Conservation (phyloP, 1,140 invertebrate genomes). For the Drosophila kurseongensis region DNA sequence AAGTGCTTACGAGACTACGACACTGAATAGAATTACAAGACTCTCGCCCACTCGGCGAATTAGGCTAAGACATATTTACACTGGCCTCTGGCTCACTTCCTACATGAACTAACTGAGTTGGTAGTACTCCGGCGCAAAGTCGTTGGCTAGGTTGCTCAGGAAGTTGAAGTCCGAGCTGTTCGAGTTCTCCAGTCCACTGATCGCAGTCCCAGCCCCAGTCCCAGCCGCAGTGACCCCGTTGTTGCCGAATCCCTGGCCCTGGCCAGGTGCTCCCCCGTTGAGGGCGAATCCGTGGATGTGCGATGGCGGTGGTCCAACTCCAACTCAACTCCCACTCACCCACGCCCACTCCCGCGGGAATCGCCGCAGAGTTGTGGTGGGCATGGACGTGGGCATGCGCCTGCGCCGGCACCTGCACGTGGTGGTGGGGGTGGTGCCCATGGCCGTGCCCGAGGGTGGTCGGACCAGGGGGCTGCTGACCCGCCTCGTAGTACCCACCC, state of each 20-base stretch:
- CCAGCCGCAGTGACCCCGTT: conserved; percentile 30
- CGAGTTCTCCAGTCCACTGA: conserved; percentile 88
- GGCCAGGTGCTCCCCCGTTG: conserved; percentile 52
- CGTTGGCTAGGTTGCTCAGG: conserved; percentile 94
- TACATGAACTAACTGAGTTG: conserved; percentile 84
- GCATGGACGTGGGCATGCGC: conserved; percentile 85
- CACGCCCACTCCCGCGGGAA: conserved; percentile 31
- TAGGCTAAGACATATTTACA: conserved; percentile 67
- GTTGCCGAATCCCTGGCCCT: conserved; percentile 60
- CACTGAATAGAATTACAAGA: conserved; percentile 41
- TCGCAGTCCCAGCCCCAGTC: conserved; percentile 52
- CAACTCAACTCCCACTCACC: conserved; percentile 30
- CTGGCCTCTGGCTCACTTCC: conserved; percentile 20
- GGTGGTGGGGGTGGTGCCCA: conserved; percentile 42
- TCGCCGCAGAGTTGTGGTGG: conserved; percentile 82
- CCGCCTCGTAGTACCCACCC: conserved; percentile 60
- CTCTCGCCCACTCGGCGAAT: conserved; percentile 35
- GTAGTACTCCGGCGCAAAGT: conserved; percentile 96
- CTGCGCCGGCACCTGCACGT: conserved; percentile 60
- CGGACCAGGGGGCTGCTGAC: conserved; percentile 61
- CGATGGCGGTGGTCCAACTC: conserved; percentile 43
- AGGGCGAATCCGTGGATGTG: conserved; percentile 63
- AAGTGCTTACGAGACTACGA: conserved; percentile 27
- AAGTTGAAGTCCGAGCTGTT: conserved; percentile 97
- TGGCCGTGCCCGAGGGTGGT: conserved; percentile 45